Conservation (phyloP, 2,888 invertebrate species). For the Agrotis puta region DNA sequence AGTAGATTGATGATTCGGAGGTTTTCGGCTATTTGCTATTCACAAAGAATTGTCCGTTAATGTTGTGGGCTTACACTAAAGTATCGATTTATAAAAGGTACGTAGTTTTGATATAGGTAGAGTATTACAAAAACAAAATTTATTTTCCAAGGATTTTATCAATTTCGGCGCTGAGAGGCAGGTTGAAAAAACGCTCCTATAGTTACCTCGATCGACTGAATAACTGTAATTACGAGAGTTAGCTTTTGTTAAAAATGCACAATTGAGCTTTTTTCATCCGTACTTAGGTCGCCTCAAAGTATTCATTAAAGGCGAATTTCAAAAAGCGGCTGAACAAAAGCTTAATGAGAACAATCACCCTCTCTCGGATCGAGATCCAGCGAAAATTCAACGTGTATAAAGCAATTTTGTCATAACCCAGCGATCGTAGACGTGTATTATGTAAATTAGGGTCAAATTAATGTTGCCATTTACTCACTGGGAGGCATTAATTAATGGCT, state of each 20-base stretch:
- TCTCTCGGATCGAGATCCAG: constrained; percentile 42
- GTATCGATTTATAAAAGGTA: constrained; percentile 21
- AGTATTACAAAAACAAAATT: constrained; percentile 7
- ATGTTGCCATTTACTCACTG: constrained; percentile 46
- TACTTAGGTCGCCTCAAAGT: constrained; percentile 55
- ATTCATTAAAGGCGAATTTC: constrained; percentile 56
- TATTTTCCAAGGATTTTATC: constrained; percentile 2
- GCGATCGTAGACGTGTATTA: constrained; percentile 50
- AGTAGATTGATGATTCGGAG: constrained; percentile 59
- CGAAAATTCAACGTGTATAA: constrained; percentile 43
- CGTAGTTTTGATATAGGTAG: constrained; percentile 20
- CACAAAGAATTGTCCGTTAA: constrained; percentile 58
- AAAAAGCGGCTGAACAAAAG: constrained; percentile 61
- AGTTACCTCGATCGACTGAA: constrained; percentile 43
- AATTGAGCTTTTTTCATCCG: constrained; percentile 52
- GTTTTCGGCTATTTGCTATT: constrained; percentile 56
- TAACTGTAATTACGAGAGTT: constrained; percentile 44
- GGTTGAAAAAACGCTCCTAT: constrained; percentile 30
- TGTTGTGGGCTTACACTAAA: constrained; percentile 55
- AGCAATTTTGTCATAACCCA: constrained; percentile 52
- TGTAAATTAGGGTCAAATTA: constrained; percentile 62
- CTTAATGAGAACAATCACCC: constrained; percentile 57
- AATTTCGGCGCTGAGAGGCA: neutral
- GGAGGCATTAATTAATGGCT: constrained; percentile 41
- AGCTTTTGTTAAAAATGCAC: constrained; percentile 55